phyloP scores from a whole-genome alignment of 2,888 invertebrate genomes.

The Ophraella communa region DNA sequence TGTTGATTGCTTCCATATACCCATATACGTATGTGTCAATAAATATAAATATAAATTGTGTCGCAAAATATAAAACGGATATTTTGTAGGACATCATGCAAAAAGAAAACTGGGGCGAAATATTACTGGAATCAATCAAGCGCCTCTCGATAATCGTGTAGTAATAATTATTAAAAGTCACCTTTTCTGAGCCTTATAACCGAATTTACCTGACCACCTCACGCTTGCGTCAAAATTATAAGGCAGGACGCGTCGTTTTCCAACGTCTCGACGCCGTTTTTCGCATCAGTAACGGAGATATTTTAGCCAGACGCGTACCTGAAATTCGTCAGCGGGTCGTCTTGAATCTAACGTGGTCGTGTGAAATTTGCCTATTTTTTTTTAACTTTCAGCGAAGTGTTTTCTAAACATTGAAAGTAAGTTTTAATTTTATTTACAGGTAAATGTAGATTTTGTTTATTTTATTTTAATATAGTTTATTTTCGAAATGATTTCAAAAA shows the following conservation, averaged over 20 bases:
- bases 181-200: constrained; percentile 10
- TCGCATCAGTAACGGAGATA: constrained; percentile 17
- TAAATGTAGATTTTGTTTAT: too few relatives aligned
- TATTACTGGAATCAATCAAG: neutral
- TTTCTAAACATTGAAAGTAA: neutral
- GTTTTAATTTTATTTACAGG: too few relatives aligned
- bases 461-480: too few relatives aligned
- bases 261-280: constrained; percentile 24
- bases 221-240: constrained; percentile 32
- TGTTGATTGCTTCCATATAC: too few relatives aligned
- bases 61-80: too few relatives aligned
- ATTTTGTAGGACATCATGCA: too few relatives aligned
- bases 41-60: too few relatives aligned
- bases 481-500: too few relatives aligned
- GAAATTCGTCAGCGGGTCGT: neutral
- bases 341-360: neutral
- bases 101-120: too few relatives aligned
- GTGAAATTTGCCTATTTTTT: neutral
- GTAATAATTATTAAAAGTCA: constrained; percentile 11
- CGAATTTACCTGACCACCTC: constrained; percentile 27
- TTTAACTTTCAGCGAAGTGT: neutral
- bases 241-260: constrained; percentile 18
- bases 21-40: too few relatives aligned
- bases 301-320: constrained; percentile 3
- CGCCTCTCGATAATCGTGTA: neutral